These are phyloP conservation scores for Chaetogeoica ovagalla DNA, from an alignment of 2,888 invertebrate species.

Conservation along the genomic window DNA sequence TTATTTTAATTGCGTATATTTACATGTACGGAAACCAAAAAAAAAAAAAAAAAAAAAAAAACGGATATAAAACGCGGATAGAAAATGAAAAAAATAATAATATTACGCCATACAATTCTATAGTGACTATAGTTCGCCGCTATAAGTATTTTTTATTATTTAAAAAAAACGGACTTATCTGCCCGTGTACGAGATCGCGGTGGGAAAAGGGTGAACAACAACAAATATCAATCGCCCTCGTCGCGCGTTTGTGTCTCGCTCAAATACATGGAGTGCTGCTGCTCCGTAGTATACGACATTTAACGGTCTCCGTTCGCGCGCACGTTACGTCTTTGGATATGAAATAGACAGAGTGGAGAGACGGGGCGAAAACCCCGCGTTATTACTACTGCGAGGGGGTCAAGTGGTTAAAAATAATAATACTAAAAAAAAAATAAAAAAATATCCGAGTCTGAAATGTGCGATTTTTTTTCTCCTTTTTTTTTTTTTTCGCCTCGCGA, in stretches of 20 bases:
- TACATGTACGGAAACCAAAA: no score
- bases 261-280: background rate
- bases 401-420: conserved; percentile 33
- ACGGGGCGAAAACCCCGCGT: conserved; percentile 24
- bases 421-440: conserved; percentile 13
- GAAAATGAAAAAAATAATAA: no score
- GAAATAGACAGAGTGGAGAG: background rate
- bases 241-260: conserved; percentile 18
- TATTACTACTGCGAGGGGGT: conserved; percentile 29
- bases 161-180: conserved; percentile 29
- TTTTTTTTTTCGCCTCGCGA: background rate
- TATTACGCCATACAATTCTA: no score
- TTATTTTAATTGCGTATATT: no score
- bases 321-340: background rate
- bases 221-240: background rate
- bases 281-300: conserved; percentile 51
- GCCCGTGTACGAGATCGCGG: background rate
- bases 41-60: no score
- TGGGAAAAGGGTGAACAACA: conserved; percentile 19
- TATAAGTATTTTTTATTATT: background rate
- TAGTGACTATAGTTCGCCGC: no score
- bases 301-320: conserved; percentile 30
- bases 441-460: background rate
- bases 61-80: no score
- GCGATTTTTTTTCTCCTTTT: background rate